Conservation (phyloP, 23 tunicate species). For the Clavelina lepadiformis region DNA sequence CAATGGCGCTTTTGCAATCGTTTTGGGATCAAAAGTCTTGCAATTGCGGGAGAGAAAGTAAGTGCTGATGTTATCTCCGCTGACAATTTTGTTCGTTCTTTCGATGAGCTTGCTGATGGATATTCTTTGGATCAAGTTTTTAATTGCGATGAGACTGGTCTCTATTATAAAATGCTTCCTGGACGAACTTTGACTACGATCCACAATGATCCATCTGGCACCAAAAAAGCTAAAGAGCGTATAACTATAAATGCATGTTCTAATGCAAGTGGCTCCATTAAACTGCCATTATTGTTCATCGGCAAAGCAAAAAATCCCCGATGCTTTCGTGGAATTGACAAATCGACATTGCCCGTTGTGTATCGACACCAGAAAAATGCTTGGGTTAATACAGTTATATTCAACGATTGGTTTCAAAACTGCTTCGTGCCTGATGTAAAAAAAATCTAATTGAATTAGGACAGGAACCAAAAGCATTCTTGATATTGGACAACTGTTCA, state of each 20-base stretch:
- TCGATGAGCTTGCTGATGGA: constrained; percentile 12
- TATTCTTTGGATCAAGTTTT: constrained; percentile 15
- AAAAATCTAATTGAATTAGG: constrained; percentile 10
- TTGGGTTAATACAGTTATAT: too few relatives aligned
- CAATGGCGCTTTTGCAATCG: constrained; percentile 1
- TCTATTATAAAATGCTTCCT: constrained; percentile 13
- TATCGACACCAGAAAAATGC: too few relatives aligned
- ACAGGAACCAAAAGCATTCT: constrained; percentile 13
- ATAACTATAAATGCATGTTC: constrained; percentile 8
- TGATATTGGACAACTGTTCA: constrained; percentile 8
- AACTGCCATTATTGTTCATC: constrained; percentile 18
- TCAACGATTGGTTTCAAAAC: constrained; percentile 20
- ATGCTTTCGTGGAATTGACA: constrained; percentile 18
- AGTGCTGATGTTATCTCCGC: constrained; percentile 9
- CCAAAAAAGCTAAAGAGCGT: constrained; percentile 16
- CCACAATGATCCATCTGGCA: constrained; percentile 18
- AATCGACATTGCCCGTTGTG: constrained; percentile 19
- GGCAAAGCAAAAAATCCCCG: constrained; percentile 28
- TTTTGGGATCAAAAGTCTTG: constrained; percentile 16
- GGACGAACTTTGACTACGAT: constrained; percentile 14
- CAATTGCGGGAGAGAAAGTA: constrained; percentile 7
- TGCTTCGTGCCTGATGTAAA: constrained; percentile 15
- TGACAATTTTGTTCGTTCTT: constrained; percentile 5
- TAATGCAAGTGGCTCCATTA: constrained; percentile 32
- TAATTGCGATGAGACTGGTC: constrained; percentile 18